Evolutionary conservation across 2,113 vertebrate species (phyloP).

Genomic region (Caracal caracal): DNA sequence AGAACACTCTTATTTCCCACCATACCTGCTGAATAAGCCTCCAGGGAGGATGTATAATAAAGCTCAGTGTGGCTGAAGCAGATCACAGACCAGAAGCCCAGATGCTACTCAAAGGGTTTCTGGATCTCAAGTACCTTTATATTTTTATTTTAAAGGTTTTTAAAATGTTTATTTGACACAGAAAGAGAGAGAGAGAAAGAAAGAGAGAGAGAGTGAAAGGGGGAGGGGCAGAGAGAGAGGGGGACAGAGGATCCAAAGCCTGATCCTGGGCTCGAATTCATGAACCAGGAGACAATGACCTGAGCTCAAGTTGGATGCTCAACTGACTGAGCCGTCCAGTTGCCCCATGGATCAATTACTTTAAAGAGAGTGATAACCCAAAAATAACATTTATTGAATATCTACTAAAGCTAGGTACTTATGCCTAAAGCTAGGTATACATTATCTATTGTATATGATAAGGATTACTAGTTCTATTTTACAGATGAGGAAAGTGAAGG

Average conservation of each 20-base stretch:
- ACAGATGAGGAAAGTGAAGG: not conserved
- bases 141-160: too few relatives aligned
- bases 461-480: not conserved
- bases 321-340: too few relatives aligned
- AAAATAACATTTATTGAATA: not conserved
- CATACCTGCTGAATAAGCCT: not conserved
- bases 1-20: not conserved
- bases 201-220: too few relatives aligned
- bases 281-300: too few relatives aligned
- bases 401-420: not conserved
- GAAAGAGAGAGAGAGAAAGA: too few relatives aligned
- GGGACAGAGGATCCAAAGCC: too few relatives aligned
- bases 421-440: not conserved
- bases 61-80: not conserved
- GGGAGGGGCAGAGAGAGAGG: too few relatives aligned
- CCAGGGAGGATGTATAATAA: not conserved
- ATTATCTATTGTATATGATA: not conserved
- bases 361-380: not conserved
- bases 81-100: not conserved
- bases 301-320: too few relatives aligned
- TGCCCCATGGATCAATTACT: not conserved
- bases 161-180: too few relatives aligned
- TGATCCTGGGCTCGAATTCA: too few relatives aligned
- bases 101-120: not conserved
- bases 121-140: not conserved